phyloP scores from a whole-genome alignment of 2,113 vertebrate species.

The Carlito syrichta region DNA sequence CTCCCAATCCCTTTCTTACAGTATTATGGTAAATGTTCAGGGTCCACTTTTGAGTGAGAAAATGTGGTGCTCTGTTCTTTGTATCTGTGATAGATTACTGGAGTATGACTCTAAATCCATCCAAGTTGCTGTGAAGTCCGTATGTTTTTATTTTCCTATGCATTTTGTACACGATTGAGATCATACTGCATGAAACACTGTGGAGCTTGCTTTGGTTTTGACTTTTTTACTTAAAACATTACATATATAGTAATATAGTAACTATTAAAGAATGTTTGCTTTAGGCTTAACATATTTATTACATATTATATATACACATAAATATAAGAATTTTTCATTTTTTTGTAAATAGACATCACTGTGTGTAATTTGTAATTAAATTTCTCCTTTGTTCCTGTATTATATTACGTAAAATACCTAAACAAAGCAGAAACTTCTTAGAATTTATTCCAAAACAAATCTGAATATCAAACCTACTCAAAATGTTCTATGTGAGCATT shows the following conservation, averaged over 20 bases:
- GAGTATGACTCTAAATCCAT: no score
- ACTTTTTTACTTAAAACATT: background rate
- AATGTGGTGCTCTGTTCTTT: no score
- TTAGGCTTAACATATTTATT: background rate
- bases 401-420: background rate
- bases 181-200: background rate
- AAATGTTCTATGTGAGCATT: background rate
- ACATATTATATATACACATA: background rate
- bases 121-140: no score
- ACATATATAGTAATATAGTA: background rate
- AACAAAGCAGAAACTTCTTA: constrained; percentile 1
- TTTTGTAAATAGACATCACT: background rate
- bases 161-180: background rate
- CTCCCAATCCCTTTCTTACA: no score
- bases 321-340: background rate
- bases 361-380: background rate
- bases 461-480: background rate
- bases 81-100: no score
- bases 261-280: background rate
- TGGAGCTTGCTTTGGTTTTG: background rate
- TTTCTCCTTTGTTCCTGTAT: background rate
- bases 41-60: no score
- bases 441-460: constrained; percentile 14
- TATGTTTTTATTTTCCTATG: constrained; percentile 21
- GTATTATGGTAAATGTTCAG: no score